Evolutionary conservation across 2,888 invertebrate genomes (phyloP), one percentile per base, ranked within the genome.

Genomic region (Biston stratarius): DNA sequence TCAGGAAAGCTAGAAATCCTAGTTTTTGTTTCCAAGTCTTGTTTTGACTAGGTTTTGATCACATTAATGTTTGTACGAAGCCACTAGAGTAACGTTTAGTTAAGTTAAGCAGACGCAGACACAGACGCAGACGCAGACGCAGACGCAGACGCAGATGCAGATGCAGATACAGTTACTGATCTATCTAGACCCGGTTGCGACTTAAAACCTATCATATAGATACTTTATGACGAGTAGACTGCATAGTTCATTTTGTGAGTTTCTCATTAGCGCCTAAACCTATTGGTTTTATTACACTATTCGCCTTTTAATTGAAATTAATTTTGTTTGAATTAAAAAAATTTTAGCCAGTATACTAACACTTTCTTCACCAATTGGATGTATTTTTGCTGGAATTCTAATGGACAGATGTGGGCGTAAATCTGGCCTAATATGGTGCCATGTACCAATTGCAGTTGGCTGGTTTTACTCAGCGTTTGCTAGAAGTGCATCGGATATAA

Each of bases 361-460:
- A 0, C 90, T 95, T 52, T 91, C 94, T 0, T 94, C 95, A 0
- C 95, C 96, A 0, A 79, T 96, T 47, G 96, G 96, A 0, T 95
- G 96, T 74, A 80, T 96, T 0, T 49, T 95, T 7, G 95, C 95
- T 61, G 96, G 96, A 0, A 94, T 94, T 69, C 73, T 95, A 70
- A 95, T 96, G 91, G 96, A 96, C 78, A 88, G 81, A 64, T 85
- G 94, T 48, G 96, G 96, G 0, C 90, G 96, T 7, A 95, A 94
- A 69, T 77, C 86, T 9, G 94, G 94, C 14, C 81, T 96, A 0
- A 87, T 95, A 36, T 64, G 95, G 6, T 94, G 96, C 0, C 94
- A 95, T 75, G 71, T 96, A 1, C 96, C 96, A 0, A 94, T 96
- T 44, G 83, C 94, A 9, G 42, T 95, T 5, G 96, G 96, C 9